Conservation (phyloP, 2,113 vertebrate species). For the Indri indri region DNA sequence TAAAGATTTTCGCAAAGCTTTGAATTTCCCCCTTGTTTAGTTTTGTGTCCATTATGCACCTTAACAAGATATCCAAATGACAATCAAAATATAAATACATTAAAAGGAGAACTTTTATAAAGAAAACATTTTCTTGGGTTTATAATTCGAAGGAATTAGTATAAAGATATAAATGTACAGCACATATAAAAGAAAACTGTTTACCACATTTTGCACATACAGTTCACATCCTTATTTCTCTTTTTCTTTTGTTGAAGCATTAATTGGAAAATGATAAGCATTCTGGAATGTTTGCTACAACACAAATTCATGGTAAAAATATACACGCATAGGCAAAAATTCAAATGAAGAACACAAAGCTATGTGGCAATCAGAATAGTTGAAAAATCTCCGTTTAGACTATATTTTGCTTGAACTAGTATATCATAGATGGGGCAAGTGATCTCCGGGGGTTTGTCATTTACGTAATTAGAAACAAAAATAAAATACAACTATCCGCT, state of each 20-base stretch:
- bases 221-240: slow-evolving; percentile 63
- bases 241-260: slow-evolving; percentile 55
- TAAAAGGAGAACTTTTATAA: slow-evolving; percentile 75
- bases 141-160: slow-evolving; percentile 66
- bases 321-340: slow-evolving; percentile 66
- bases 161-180: slow-evolving; percentile 61
- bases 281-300: slow-evolving; percentile 65
- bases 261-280: slow-evolving; percentile 70
- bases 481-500: slow-evolving; percentile 77
- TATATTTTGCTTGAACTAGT: slow-evolving; percentile 56
- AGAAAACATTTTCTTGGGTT: slow-evolving; percentile 71
- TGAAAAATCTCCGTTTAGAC: slow-evolving; percentile 70
- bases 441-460: slow-evolving; percentile 69
- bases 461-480: slow-evolving; percentile 77
- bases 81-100: slow-evolving; percentile 77
- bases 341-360: slow-evolving; percentile 73
- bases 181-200: slow-evolving; percentile 56
- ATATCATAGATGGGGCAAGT: slow-evolving; percentile 65
- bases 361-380: slow-evolving; percentile 49
- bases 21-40: slow-evolving; percentile 46
- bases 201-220: slow-evolving; percentile 56
- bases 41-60: slow-evolving; percentile 42
- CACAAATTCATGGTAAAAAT: slow-evolving; percentile 78
- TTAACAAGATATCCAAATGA: slow-evolving; percentile 70
- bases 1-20: slow-evolving; percentile 40